Percentiles rank a stretch among this genome's conserved stretches.
Evolutionary conservation across 2,113 vertebrate genomes (phyloP).

Genomic region (Haplochromis burtoni): DNA sequence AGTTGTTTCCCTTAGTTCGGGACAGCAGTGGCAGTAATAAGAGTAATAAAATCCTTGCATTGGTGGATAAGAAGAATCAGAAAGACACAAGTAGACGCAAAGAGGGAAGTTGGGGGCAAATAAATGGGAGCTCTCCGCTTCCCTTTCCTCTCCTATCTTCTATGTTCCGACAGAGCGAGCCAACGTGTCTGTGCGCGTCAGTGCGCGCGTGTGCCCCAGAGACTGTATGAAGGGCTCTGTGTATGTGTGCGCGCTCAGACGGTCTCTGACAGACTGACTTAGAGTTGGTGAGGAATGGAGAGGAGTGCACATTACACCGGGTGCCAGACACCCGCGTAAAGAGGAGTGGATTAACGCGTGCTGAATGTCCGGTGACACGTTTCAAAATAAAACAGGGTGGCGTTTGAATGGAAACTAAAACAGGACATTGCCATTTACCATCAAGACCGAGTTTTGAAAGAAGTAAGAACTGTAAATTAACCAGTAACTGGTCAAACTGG

Average conservation of each 20-base stretch:
- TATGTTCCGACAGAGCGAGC: neutral
- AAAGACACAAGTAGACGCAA: neutral
- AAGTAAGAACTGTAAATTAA: neutral
- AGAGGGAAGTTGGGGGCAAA: conserved; percentile 2
- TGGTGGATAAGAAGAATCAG: neutral
- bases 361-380: neutral
- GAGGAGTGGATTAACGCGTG: neutral
- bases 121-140: neutral
- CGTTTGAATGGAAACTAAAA: neutral
- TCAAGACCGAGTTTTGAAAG: neutral
- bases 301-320: conserved; percentile 26
- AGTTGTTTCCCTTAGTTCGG: neutral
- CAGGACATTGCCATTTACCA: neutral
- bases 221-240: neutral
- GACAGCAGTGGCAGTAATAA: neutral
- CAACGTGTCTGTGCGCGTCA: neutral
- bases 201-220: neutral
- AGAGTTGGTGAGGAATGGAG: conserved; percentile 37
- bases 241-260: conserved; percentile 26
- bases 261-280: conserved; percentile 35
- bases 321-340: conserved; percentile 14
- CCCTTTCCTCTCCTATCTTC: neutral
- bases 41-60: conserved; percentile 35
- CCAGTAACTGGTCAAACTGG: neutral
- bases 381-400: conserved; percentile 30